Evolutionary conservation across 1,140 invertebrate species (phyloP), one percentile per base, ranked within the genome.

Genomic region (Aphidius ervi): DNA sequence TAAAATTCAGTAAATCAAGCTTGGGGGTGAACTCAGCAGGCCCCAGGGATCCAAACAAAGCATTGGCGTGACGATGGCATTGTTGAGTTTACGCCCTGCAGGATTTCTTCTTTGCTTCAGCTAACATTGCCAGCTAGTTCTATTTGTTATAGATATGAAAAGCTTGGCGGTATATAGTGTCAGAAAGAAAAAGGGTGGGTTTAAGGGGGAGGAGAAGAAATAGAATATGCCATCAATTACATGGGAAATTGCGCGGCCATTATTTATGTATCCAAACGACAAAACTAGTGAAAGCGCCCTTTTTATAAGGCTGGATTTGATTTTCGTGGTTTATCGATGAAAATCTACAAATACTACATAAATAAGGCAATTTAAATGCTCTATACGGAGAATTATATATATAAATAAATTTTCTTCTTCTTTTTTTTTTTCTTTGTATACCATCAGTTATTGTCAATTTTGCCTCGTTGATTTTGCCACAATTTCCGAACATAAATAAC

Each of bases 11-110:
- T 74, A 74, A 74, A 74, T 74, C 73, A 74, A 71, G 58, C 49
- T 58, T 50, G 58, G 53, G 46, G 58, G 66, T 68, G 66, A 72
- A 72, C 72, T 69, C 58, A 58, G 68, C 66, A 63, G 65, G 68
- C 67, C 74, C 68, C 67, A 68, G 65, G 65, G 65, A 67, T 68
- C 67, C 74, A 75, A 76, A 77, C 75, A 77, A 77, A 74, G 73
- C 73, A 64, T 41, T 65, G 69, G 65, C 74, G 72, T 75, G 73
- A 77, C 73, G 74, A 74, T 72, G 73, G 72, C 68, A 73, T 75
- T 75, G 75, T 77, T 70, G 71, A 72, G 72, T 77, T 77, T 74
- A 76, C 75, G 72, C 74, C 74, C 73, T 67, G 67, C 72, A 65
- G 73, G 69, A 67, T 69, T 56, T 52, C 56, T 58, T 46, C 43